These are phyloP conservation scores for Drosophila borealis DNA, from an alignment of 2,888 invertebrate genomes.

Conservation along the genomic window DNA sequence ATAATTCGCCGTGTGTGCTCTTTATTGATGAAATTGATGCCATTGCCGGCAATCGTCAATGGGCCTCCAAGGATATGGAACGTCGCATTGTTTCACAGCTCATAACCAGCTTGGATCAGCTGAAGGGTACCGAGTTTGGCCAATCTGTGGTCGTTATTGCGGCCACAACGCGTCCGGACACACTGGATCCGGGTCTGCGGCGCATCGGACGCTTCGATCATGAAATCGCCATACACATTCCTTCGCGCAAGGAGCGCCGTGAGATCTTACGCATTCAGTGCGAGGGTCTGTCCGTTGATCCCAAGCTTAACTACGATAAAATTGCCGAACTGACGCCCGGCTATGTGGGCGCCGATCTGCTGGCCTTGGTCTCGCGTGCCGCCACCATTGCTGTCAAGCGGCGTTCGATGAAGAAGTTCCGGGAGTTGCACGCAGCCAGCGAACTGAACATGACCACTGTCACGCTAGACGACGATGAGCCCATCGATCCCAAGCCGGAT, in stretches of 20 bases:
- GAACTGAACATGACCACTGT: constrained; percentile 83
- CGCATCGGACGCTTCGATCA: constrained; percentile 97
- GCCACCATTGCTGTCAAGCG: constrained; percentile 94
- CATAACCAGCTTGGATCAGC: constrained; percentile 93
- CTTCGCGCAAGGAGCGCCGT: constrained; percentile 92
- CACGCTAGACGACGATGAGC: constrained; percentile 82
- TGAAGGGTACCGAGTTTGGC: constrained; percentile 83
- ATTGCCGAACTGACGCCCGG: constrained; percentile 96
- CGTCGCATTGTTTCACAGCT: constrained; percentile 97
- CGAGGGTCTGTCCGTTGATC: constrained; percentile 88
- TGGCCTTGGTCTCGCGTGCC: constrained; percentile 94
- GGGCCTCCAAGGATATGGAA: constrained; percentile 98
- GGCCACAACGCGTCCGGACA: constrained; percentile 97
- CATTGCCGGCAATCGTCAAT: constrained; percentile 95
- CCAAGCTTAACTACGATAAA: constrained; percentile 89
- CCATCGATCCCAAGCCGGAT: constrained; percentile 50
- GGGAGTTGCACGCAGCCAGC: constrained; percentile 76
- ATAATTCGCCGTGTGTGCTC: constrained; percentile 91
- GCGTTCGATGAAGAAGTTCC: constrained; percentile 80
- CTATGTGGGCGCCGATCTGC: constrained; percentile 97
- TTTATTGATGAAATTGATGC: constrained; percentile 99
- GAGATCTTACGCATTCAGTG: constrained; percentile 92
- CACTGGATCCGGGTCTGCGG: constrained; percentile 95
- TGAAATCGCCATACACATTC: constrained; percentile 97
- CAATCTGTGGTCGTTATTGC: constrained; percentile 91